Base-by-base conservation (phyloP, 1,140 invertebrate species). In the Drosophila subobscura region DNA sequence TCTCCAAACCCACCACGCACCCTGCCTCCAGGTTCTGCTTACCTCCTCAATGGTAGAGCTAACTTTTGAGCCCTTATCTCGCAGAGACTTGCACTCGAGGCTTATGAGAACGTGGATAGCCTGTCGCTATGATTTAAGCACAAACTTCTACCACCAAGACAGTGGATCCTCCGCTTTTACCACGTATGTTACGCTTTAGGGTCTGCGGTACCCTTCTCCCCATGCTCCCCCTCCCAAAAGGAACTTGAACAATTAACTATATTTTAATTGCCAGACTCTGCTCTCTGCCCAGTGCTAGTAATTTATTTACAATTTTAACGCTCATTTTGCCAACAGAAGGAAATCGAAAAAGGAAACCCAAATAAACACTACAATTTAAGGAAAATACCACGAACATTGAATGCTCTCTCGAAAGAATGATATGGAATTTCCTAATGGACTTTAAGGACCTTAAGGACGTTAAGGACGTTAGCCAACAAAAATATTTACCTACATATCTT, bases 241-340 rank as follows among this genome's bases (percentile, higher is more conserved):
- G 61, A 73, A 77, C 49, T 73, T 63, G 63, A 58, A 58, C 74
- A 77, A 77, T 77, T 73, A 77, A 77, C 71, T 77, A 77, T 77
- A 68, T 77, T 77, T 73, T 73, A 74, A 77, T 74, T 77, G 70
- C 71, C 41, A 58, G 57, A 56, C 54, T 44, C 45, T 50, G 72
- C 22, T 12, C 25, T 25, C 42, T 52, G 44, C 49, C 8, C 22
- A 54, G 22, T 25, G 50, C 45, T 57, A 47, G 63, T 77, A 77
- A 77, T 77, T 68, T 77, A 77, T 77, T 77, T 73, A 77, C 57
- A 73, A 73, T 70, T 73, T 73, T 73, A 68, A 73, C 64, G 64
- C 74, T 77, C 74, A 73, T 77, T 73, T 77, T 68, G 58, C 70
- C 50, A 52, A 40, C 29, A 16, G 22, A 23, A 20, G 42, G 25